These are phyloP conservation scores for Sesamia inferens DNA, from an alignment of 2,888 invertebrate species.

Conservation along the genomic window DNA sequence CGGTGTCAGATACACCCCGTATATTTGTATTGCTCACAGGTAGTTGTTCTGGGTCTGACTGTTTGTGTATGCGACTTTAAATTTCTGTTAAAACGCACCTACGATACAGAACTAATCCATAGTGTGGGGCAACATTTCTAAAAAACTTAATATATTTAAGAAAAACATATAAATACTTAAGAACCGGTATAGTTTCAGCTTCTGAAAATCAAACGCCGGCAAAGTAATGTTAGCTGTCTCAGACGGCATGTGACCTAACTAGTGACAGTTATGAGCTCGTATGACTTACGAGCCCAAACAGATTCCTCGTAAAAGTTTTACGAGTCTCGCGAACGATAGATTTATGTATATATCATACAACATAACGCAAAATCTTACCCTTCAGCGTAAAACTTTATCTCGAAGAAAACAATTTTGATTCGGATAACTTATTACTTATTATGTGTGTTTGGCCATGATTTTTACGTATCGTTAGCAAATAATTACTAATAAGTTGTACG, in stretches of 20 bases:
- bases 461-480: not conserved
- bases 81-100: too few relatives aligned
- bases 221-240: constrained; percentile 36
- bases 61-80: too few relatives aligned
- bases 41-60: too few relatives aligned
- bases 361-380: constrained; percentile 26
- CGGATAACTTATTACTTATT: not conserved
- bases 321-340: constrained; percentile 46
- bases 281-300: constrained; percentile 52
- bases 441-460: not conserved
- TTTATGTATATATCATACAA: constrained; percentile 50
- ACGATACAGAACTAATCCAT: too few relatives aligned
- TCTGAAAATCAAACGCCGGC: constrained; percentile 6
- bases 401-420: constrained; percentile 12
- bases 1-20: too few relatives aligned
- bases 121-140: too few relatives aligned
- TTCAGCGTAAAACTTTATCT: constrained; percentile 25
- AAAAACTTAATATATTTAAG: not conserved
- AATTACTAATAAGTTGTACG: not conserved
- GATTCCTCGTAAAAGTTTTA: constrained; percentile 57
- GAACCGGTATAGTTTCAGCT: constrained; percentile 3
- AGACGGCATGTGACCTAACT: constrained; percentile 40
- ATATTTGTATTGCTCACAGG: too few relatives aligned
- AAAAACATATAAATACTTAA: not conserved
- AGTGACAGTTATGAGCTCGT: constrained; percentile 52